Evolutionary conservation across 2,888 invertebrate genomes (phyloP).

Genomic region (Calameuta pallipes): DNA sequence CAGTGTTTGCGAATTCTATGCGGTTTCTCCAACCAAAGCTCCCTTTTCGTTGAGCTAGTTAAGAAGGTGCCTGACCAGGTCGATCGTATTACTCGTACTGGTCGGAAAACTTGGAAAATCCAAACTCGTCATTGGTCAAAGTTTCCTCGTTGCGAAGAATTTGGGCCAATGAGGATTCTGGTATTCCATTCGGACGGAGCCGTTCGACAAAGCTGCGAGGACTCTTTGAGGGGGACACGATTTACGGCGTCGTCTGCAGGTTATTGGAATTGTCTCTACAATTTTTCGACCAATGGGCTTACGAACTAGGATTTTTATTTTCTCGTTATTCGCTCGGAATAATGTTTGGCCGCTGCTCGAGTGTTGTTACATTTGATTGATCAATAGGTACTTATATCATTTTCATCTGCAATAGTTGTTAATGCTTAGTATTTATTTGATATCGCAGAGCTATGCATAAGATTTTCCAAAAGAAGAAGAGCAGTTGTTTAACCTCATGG

Average conservation of each 20-base stretch:
- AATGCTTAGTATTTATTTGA: not conserved
- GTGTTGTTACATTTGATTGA: not conserved
- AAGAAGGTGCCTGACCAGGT: not conserved
- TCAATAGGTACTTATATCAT: not conserved
- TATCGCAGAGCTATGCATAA: not conserved
- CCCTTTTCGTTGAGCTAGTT: not conserved
- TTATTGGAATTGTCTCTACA: not conserved
- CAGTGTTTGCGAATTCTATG: not conserved
- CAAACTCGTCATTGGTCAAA: not conserved
- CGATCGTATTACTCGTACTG: not conserved
- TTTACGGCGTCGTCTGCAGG: not conserved
- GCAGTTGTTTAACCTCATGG: no score
- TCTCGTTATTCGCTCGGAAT: not conserved
- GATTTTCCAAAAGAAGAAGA: not conserved
- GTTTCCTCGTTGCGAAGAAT: not conserved
- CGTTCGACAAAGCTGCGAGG: not conserved
- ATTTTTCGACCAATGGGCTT: not conserved
- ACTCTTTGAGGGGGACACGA: no score
- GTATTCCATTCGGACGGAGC: not conserved
- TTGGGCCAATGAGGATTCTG: not conserved
- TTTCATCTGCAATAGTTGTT: not conserved
- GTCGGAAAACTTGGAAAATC: not conserved
- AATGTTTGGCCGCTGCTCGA: not conserved
- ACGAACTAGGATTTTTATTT: not conserved
- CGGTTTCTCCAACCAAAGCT: not conserved